Percentiles rank a stretch among this genome's conserved stretches.
Conservation (phyloP, 2,888 invertebrate species). For the Drosophila prolongata region DNA sequence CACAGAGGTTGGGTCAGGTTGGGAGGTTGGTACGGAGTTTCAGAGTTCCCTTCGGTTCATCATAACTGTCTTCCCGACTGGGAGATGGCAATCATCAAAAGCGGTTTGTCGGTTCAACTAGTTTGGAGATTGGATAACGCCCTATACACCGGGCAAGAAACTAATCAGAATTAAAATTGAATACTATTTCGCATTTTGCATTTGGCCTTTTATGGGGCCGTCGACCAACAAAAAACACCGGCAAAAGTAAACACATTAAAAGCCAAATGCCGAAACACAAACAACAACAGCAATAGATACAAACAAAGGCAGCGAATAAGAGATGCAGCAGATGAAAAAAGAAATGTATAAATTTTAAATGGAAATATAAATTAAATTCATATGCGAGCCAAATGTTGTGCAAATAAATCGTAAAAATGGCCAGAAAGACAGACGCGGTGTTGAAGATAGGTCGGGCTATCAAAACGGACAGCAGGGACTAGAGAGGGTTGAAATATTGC, state of each 20-base stretch:
- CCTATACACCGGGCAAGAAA: constrained; percentile 17
- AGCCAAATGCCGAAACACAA: constrained; percentile 56
- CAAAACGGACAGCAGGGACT: not conserved
- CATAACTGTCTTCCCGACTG: constrained; percentile 28
- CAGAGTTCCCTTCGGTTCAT: constrained; percentile 6
- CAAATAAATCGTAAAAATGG: constrained; percentile 77
- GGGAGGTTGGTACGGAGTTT: not conserved
- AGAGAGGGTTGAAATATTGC: constrained; percentile 45
- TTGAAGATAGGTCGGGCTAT: not conserved
- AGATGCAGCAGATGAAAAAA: constrained; percentile 31
- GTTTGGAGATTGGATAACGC: not conserved
- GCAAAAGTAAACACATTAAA: constrained; percentile 74
- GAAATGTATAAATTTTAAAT: constrained; percentile 72
- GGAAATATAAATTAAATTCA: constrained; percentile 79
- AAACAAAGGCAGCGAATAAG: constrained; percentile 26
- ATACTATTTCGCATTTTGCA: constrained; percentile 61
- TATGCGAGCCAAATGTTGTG: constrained; percentile 76
- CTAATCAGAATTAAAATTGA: constrained; percentile 70
- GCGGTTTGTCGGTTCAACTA: constrained; percentile 21
- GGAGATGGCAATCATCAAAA: constrained; percentile 42
- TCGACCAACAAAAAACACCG: constrained; percentile 31
- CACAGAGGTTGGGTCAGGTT: constrained; percentile 13
- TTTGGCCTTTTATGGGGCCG: constrained; percentile 65
- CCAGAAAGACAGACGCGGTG: constrained; percentile 53
- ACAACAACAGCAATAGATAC: constrained; percentile 21